phyloP scores from a whole-genome alignment of 2,113 vertebrate species.

The human (Homo sapiens) region GRCh38 chr1:217320501-217321000 shows the following conservation, averaged over 20 bases:
- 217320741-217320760: background rate
- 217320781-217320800: background rate
- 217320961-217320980: background rate
- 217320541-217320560: background rate
- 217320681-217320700: background rate
- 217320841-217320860: background rate
- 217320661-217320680: slow-evolving; percentile 7
- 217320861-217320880: slow-evolving; percentile 27
- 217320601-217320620: background rate
- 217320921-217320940: background rate
- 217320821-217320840: background rate
- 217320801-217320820: slow-evolving; percentile 1
- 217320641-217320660: background rate
- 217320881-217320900: background rate
- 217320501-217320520: background rate
- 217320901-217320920: background rate
- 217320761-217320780: slow-evolving; percentile 17
- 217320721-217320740: background rate
- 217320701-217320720: background rate
- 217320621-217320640: background rate
- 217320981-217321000: background rate
- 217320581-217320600: background rate
- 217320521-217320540: background rate
- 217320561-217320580: background rate
- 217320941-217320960: background rate